phyloP scores from a whole-genome alignment of 2,888 invertebrate genomes.

The Epinotia demarniana region DNA sequence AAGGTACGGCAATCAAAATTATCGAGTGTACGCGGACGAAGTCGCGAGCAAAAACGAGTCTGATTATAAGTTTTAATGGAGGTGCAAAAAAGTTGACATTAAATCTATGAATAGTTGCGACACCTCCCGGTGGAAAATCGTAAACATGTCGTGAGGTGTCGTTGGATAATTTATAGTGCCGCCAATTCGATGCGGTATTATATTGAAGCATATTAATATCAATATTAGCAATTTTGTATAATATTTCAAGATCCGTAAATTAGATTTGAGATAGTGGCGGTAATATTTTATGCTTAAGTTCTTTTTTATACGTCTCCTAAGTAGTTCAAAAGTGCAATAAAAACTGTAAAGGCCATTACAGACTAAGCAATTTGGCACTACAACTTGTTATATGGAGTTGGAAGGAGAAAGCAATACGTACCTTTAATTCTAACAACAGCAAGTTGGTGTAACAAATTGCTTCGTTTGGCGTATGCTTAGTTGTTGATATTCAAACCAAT shows the following conservation, averaged over 20 bases:
- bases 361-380: too few species aligned
- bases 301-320: too few species aligned
- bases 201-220: slow-evolving; percentile 4
- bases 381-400: too few species aligned
- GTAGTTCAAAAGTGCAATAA: too few species aligned
- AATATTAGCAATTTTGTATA: slow-evolving; percentile 2
- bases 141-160: slow-evolving; percentile 8
- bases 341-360: too few species aligned
- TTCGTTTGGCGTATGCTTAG: too few species aligned
- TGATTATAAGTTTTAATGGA: not conserved
- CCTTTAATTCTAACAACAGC: too few species aligned
- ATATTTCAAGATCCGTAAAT: slow-evolving; percentile 3
- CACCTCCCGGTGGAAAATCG: not conserved
- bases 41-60: not conserved
- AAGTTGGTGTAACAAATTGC: too few species aligned
- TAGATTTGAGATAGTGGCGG: not conserved
- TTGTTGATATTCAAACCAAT: too few species aligned
- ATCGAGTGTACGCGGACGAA: not conserved
- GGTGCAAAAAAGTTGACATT: not conserved
- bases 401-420: too few species aligned
- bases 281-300: not conserved
- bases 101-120: slow-evolving; percentile 2
- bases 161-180: slow-evolving; percentile 20
- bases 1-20: not conserved
- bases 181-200: slow-evolving; percentile 19